Conservation (phyloP, 2,888 invertebrate species). For the Idaea dimidiata region DNA sequence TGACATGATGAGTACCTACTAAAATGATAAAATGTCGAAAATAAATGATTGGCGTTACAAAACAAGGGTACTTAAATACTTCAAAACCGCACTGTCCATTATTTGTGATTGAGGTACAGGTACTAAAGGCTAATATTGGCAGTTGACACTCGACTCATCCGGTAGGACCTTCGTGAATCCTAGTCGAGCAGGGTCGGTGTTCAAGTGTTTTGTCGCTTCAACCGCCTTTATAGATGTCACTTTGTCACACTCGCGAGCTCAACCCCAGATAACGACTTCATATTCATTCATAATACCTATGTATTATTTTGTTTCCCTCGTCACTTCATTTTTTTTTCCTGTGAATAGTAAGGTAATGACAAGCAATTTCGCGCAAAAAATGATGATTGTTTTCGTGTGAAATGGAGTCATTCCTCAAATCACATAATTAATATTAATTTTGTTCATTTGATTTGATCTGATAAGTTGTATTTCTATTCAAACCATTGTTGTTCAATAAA, state of each 20-base stretch:
- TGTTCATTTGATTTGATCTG: background rate
- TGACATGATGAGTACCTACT: too few relatives aligned
- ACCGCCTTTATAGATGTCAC: conserved; percentile 68
- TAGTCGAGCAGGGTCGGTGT: conserved; percentile 46
- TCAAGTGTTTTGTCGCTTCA: conserved; percentile 64
- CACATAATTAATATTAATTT: background rate
- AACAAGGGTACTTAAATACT: too few relatives aligned
- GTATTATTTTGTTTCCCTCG: conserved; percentile 21
- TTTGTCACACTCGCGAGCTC: conserved; percentile 63
- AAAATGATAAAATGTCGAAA: too few relatives aligned
- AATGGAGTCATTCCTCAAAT: background rate
- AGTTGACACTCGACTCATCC: conserved; percentile 1
- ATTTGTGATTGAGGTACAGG: background rate
- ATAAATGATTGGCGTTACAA: too few relatives aligned
- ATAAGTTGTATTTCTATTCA: too few relatives aligned
- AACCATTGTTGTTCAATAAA: too few relatives aligned
- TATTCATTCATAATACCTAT: conserved; percentile 33
- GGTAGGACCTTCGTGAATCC: conserved; percentile 38
- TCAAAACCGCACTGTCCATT: background rate
- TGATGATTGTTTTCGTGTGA: background rate
- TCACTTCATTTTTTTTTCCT: conserved; percentile 11
- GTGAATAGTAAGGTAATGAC: background rate
- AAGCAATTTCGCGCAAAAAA: background rate
- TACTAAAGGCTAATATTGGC: background rate
- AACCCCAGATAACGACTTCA: conserved; percentile 59